Percentiles rank a stretch among this genome's conserved stretches.
phyloP scores from a whole-genome alignment of 2,888 invertebrate species.

The Tigriopus californicus region DNA sequence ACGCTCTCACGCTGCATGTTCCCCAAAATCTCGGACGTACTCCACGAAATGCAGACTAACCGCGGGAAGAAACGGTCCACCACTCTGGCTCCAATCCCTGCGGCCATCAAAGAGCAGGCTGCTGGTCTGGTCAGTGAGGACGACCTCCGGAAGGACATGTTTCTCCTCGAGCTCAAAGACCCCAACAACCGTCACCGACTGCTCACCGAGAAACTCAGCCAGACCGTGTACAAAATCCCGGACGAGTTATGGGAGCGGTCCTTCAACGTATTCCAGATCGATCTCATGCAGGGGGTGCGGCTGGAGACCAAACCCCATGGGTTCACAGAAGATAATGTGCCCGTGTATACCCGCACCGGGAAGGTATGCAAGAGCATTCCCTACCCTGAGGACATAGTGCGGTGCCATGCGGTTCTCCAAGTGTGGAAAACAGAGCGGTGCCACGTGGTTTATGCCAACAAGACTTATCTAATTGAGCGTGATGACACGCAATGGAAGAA shows the following conservation, averaged over 20 bases:
- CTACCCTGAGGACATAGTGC: neutral
- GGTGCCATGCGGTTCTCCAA: conserved; percentile 8
- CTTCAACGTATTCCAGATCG: neutral
- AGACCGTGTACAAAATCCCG: conserved; percentile 1
- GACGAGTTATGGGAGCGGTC: conserved; percentile 11
- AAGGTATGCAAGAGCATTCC: neutral
- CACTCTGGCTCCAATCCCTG: neutral
- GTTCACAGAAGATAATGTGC: neutral
- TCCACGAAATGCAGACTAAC: neutral
- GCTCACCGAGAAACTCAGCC: neutral
- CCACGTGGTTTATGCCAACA: conserved; percentile 3
- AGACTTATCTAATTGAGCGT: neutral
- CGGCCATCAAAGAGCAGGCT: neutral
- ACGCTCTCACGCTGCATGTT: conserved; percentile 3
- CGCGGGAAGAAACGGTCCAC: neutral
- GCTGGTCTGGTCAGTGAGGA: neutral
- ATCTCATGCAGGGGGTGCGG: neutral
- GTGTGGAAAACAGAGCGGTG: neutral
- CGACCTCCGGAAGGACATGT: neutral
- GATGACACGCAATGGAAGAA: conserved; percentile 6
- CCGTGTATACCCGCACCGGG: conserved; percentile 8
- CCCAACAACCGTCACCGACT: neutral
- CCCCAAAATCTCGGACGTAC: neutral
- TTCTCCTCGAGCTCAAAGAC: neutral
- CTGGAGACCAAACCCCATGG: conserved; percentile 5